These are phyloP conservation scores for Drosophila emarginata DNA, from an alignment of 2,888 invertebrate genomes.

Conservation along the genomic window DNA sequence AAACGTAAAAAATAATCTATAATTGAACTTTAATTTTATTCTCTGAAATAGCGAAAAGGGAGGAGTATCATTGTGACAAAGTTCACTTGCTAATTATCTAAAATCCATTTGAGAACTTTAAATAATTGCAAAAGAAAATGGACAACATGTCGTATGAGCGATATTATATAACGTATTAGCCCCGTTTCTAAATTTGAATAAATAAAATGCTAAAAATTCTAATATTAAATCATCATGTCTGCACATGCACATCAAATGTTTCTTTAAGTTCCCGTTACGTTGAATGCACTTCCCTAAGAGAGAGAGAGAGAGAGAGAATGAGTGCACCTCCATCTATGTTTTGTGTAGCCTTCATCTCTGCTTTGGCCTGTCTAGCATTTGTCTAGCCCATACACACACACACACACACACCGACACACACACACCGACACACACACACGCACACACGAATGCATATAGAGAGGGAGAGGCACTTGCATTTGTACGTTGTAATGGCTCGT, in stretches of 20 bases:
- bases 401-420: background rate
- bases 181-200: no score
- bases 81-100: background rate
- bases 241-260: conserved; percentile 5
- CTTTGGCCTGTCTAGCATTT: conserved; percentile 62
- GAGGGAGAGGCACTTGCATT: conserved; percentile 25
- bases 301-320: no score
- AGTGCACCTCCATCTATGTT: background rate
- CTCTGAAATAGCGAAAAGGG: background rate
- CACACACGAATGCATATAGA: conserved; percentile 13
- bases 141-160: background rate
- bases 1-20: background rate
- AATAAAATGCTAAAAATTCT: background rate
- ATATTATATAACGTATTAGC: background rate
- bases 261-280: conserved; percentile 5
- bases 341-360: conserved; percentile 1
- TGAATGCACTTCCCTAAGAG: conserved; percentile 13
- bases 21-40: background rate
- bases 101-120: background rate
- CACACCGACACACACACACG: conserved; percentile 14
- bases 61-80: background rate
- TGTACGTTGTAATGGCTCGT: conserved; percentile 48
- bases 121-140: no score
- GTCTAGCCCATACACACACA: conserved; percentile 55
- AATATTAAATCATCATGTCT: background rate